These are phyloP conservation scores for Electrophaes corylata DNA, from an alignment of 2,888 invertebrate species.

Conservation along the genomic window DNA sequence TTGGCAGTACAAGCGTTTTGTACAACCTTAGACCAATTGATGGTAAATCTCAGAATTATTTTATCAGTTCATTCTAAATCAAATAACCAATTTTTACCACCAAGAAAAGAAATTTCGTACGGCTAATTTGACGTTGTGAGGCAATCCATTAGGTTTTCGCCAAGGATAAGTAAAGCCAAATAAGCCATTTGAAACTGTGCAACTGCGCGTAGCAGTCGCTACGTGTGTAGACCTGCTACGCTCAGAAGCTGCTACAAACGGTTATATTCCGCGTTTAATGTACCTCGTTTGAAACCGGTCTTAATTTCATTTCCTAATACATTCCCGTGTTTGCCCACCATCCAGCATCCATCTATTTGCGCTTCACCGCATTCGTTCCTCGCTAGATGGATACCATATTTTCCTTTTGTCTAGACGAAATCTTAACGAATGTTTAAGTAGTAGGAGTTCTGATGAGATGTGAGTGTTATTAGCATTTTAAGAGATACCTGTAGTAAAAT, in stretches of 20 bases:
- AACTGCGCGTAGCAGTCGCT: not conserved
- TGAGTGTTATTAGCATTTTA: constrained; percentile 33
- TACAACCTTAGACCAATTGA: too few species aligned
- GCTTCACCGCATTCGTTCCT: constrained; percentile 65
- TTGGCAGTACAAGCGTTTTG: too few species aligned
- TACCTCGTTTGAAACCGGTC: constrained; percentile 31
- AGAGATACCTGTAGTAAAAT: constrained; percentile 2
- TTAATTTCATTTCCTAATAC: constrained; percentile 82
- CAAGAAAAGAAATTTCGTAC: too few species aligned
- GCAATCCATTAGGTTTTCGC: too few species aligned
- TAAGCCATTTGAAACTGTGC: too few species aligned
- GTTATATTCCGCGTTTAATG: too few species aligned
- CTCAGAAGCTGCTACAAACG: not conserved
- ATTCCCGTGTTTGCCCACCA: constrained; percentile 71
- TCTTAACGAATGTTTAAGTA: constrained; percentile 81
- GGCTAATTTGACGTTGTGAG: too few species aligned
- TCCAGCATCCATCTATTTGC: constrained; percentile 45
- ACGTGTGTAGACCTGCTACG: not conserved
- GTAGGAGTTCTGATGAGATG: constrained; percentile 47
- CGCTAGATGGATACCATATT: constrained; percentile 75
- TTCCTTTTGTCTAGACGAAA: constrained; percentile 84
- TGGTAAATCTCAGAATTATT: too few species aligned
- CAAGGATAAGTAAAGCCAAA: not conserved
- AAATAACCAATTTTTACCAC: too few species aligned
- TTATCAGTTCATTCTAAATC: too few species aligned